A percentile compares a stretch with the other conserved stretches of the same genome.
phyloP scores from a whole-genome alignment of 2,888 invertebrate species.

The Ophioninae sp. region DNA sequence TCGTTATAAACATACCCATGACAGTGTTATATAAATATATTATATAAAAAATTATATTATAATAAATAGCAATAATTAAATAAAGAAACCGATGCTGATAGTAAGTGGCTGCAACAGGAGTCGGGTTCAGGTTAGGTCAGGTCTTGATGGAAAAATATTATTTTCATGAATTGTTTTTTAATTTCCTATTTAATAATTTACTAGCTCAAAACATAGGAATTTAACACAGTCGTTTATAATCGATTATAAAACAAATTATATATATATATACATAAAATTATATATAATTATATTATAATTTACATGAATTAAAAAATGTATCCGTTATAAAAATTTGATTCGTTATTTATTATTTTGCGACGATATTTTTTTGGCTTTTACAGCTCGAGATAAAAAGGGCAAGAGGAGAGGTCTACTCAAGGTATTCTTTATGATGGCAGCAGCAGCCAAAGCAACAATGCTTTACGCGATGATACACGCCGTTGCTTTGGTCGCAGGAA shows the following conservation, averaged over 20 bases:
- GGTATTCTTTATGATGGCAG: constrained; percentile 86
- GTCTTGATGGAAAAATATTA: too few species aligned
- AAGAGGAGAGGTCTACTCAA: constrained; percentile 87
- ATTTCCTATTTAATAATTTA: too few species aligned
- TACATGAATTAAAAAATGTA: not conserved
- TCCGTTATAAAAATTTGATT: not conserved
- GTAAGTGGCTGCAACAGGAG: too few species aligned
- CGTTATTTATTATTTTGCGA: not conserved
- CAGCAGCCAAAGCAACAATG: constrained; percentile 89
- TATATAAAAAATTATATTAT: too few species aligned
- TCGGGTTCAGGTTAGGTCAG: too few species aligned
- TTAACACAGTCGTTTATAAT: too few species aligned
- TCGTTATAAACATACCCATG: not conserved
- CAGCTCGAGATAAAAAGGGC: constrained; percentile 82
- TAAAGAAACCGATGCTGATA: too few species aligned
- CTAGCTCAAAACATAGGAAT: too few species aligned
- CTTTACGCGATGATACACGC: constrained; percentile 91
- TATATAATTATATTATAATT: not conserved
- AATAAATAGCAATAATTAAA: too few species aligned
- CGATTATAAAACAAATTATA: too few species aligned
- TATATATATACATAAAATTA: not conserved
- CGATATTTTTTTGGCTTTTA: constrained; percentile 38
- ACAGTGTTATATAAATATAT: too few species aligned
- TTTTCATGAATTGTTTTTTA: too few species aligned
- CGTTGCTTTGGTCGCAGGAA: constrained; percentile 90